These are phyloP conservation scores for Nylanderia fulva DNA, from an alignment of 1,140 invertebrate species.

Conservation along the genomic window DNA sequence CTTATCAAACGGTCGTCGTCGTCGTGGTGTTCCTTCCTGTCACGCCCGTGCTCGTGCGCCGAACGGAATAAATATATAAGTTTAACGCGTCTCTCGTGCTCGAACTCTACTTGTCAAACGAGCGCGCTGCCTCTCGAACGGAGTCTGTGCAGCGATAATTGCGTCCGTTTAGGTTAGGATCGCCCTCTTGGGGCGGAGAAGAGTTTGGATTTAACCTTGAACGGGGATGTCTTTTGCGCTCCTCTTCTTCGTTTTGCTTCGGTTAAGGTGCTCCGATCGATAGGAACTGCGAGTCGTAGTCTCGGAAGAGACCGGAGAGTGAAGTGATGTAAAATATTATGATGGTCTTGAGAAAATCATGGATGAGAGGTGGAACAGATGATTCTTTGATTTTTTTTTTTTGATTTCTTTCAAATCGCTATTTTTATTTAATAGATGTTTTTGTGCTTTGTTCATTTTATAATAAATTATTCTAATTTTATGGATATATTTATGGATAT, in stretches of 20 bases:
- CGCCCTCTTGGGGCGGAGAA: neutral
- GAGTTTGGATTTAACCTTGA: slow-evolving; percentile 52
- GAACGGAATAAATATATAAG: too few species aligned
- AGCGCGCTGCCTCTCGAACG: too few species aligned
- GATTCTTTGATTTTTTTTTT: neutral
- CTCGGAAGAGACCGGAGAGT: neutral
- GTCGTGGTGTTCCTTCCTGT: slow-evolving; percentile 1
- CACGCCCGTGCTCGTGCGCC: too few species aligned
- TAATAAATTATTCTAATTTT: neutral
- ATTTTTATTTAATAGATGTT: neutral
- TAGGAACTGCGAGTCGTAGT: slow-evolving; percentile 27
- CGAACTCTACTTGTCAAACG: too few species aligned
- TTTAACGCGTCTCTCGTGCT: too few species aligned
- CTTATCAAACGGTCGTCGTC: slow-evolving; percentile 29
- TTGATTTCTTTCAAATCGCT: neutral
- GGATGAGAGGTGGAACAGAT: neutral
- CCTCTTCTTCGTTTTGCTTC: slow-evolving; percentile 42
- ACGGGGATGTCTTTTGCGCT: slow-evolving; percentile 31
- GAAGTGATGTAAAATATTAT: neutral
- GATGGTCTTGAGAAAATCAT: neutral
- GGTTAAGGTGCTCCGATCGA: slow-evolving; percentile 45
- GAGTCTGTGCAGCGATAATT: slow-evolving; percentile 5
- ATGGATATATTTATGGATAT: neutral
- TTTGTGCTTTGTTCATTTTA: neutral
- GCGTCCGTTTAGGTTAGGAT: slow-evolving; percentile 48